Conservation (phyloP, 2,797 vertebrate genomes). For the Diplodus sargus region DNA sequence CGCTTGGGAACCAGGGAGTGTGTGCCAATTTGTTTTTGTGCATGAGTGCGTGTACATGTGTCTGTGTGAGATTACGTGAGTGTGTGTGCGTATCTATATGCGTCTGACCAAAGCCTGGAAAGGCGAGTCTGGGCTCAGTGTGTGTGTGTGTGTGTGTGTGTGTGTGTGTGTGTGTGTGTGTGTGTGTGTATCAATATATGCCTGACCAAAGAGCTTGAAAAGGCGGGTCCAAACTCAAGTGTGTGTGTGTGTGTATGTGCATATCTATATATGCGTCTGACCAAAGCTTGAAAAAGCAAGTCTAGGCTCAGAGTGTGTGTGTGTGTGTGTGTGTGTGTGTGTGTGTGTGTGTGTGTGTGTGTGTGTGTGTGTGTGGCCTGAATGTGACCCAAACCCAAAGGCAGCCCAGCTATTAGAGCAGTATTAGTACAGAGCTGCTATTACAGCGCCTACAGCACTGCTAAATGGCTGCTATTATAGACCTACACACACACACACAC, state of each 20-base stretch:
- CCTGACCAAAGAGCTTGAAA: slow-evolving; percentile 32
- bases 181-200: background rate
- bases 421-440: slow-evolving; percentile 79
- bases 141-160: slow-evolving; percentile 65
- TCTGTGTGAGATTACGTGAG: slow-evolving; percentile 9
- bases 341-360: slow-evolving; percentile 41
- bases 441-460: slow-evolving; percentile 76
- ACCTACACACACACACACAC: slow-evolving; percentile 35
- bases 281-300: too few relatives aligned
- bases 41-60: slow-evolving; percentile 16
- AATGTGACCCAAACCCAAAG: slow-evolving; percentile 75
- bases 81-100: slow-evolving; percentile 14
- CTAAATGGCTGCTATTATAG: slow-evolving; percentile 77
- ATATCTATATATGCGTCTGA: too few relatives aligned
- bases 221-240: slow-evolving; percentile 13
- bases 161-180: slow-evolving; percentile 2
- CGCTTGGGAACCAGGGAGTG: background rate
- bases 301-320: slow-evolving; percentile 21
- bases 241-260: slow-evolving; percentile 16
- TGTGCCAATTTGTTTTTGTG: slow-evolving; percentile 3
- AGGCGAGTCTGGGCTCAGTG: slow-evolving; percentile 8
- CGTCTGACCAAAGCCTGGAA: slow-evolving; percentile 25
- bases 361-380: slow-evolving; percentile 72
- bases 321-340: slow-evolving; percentile 73
- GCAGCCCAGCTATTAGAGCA: slow-evolving; percentile 76